phyloP scores from a whole-genome alignment of 2,888 invertebrate genomes.

The Sminthurides aquaticus region DNA sequence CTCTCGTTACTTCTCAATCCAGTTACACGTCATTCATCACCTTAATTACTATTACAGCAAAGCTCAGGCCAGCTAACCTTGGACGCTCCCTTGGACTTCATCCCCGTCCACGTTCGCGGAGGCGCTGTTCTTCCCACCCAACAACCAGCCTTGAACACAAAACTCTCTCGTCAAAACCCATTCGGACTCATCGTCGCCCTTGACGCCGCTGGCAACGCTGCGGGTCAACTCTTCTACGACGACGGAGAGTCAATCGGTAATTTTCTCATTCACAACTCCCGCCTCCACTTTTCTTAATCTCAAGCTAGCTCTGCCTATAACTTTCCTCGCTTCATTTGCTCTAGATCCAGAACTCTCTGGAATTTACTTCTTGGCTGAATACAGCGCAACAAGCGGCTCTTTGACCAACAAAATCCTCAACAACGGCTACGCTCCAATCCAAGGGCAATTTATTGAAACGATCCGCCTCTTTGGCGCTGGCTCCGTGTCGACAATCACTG shows the following conservation, averaged over 20 bases:
- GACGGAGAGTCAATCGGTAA: constrained; percentile 44
- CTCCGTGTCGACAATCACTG: constrained; percentile 44
- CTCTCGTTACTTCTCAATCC: too few relatives aligned
- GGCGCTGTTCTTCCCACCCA: constrained; percentile 44
- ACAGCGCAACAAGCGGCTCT: constrained; percentile 15
- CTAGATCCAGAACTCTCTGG: constrained; percentile 30
- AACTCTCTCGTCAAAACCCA: constrained; percentile 42
- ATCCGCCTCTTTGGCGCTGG: constrained; percentile 33
- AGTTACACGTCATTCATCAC: too few relatives aligned
- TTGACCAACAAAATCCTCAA: constrained; percentile 17
- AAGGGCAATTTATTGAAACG: constrained; percentile 18
- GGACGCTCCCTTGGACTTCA: constrained; percentile 40
- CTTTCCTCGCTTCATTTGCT: too few relatives aligned
- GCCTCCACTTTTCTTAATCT: too few relatives aligned
- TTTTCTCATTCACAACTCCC: constrained; percentile 20
- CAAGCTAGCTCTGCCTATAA: too few relatives aligned
- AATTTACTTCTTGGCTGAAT: constrained; percentile 29
- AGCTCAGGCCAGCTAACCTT: constrained; percentile 27
- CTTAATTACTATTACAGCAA: background rate
- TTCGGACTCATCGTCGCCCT: constrained; percentile 45
- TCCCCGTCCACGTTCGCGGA: constrained; percentile 44
- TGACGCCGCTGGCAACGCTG: constrained; percentile 36
- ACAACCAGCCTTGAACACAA: constrained; percentile 41
- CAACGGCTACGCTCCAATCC: constrained; percentile 30
- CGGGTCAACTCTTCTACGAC: constrained; percentile 44